Base-by-base conservation (phyloP, 2,888 invertebrate species). In the Alitta virens region DNA sequence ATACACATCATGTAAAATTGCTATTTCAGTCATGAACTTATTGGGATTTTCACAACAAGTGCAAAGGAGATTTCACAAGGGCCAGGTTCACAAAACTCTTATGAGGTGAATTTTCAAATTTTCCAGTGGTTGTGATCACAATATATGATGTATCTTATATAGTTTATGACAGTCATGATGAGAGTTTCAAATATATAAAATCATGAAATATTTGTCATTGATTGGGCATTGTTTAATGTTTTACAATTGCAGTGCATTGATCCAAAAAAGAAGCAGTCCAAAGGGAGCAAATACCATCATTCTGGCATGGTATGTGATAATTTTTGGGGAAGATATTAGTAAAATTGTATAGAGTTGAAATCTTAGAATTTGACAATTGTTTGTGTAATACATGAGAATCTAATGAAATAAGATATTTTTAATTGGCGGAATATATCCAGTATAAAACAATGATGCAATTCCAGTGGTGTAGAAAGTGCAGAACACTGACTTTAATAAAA, bases 41-140 rank as follows among this genome's bases (percentile, higher is more conserved):
- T 85, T 68, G 85, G 85, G 24, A 79, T 82, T 57, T 84, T 82
- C 67, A 77, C 76, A 40, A 83, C 83, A 5, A 85, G 83, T 54
- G 67, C 85, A 27, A 75, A 80, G 63, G 79, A 84, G 60, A 74
- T 86, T 33, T 69, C 76, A 0, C 70, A 74, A 65, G 82, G 79
- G 0, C 74, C 78, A 46, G 74, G 78, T 27, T 63, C 74, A 2
- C 64, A 67, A 24, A 83, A 80, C 63, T 67, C 68, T 26, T 83
- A 79, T 70, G 77, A 78, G 70, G 77, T 81, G 55, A 51, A 51
- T 51, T 18, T 2, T 5, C 24, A 51, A n/a, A 2, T 21, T 51
- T 18, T n/a, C n/a, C n/a, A n/a, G n/a, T n/a, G n/a, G n/a, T n/a
- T n/a, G n/a, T n/a, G n/a, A n/a, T n/a, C n/a, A n/a, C n/a, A n/a